A percentile compares a stretch with the other conserved stretches of the same genome.
Conservation (phyloP, 2,797 vertebrate genomes). For the Urophycis tenuis region DNA sequence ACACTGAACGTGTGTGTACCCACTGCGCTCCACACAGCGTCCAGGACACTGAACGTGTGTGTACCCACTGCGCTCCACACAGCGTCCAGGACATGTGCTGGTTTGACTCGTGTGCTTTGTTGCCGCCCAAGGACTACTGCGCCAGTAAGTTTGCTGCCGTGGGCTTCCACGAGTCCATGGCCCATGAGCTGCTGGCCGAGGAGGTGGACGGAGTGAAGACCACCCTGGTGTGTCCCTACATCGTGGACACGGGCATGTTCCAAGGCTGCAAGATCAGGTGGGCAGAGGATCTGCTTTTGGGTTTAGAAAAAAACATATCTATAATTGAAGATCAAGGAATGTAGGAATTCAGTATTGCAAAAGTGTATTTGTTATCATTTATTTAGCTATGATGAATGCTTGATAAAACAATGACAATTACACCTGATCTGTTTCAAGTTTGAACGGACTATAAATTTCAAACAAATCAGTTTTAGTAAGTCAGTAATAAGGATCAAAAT, state of each 20-base stretch:
- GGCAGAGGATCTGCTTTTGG: not conserved
- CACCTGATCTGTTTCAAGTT: too few species aligned
- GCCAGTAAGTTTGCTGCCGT: constrained; percentile 70
- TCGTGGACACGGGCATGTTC: constrained; percentile 66
- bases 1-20: too few species aligned
- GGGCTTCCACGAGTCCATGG: constrained; percentile 68
- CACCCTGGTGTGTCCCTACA: constrained; percentile 64
- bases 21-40: too few species aligned
- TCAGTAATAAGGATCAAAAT: too few species aligned
- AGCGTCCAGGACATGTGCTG: not conserved
- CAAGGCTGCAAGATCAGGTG: constrained; percentile 61
- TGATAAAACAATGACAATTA: too few species aligned
- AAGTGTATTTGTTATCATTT: too few species aligned
- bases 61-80: too few species aligned
- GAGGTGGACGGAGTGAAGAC: constrained; percentile 62
- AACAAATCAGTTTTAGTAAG: not conserved
- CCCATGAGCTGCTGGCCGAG: constrained; percentile 64
- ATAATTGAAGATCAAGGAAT: not conserved
- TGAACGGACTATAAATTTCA: not conserved
- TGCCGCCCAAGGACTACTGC: constrained; percentile 56
- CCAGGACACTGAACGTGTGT: too few species aligned
- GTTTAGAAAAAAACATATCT: not conserved
- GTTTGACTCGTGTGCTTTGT: not conserved
- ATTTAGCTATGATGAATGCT: too few species aligned
- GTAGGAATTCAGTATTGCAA: too few species aligned